These are phyloP conservation scores for Pagetopsis macropterus DNA, from an alignment of 2,797 vertebrate genomes.

Conservation along the genomic window DNA sequence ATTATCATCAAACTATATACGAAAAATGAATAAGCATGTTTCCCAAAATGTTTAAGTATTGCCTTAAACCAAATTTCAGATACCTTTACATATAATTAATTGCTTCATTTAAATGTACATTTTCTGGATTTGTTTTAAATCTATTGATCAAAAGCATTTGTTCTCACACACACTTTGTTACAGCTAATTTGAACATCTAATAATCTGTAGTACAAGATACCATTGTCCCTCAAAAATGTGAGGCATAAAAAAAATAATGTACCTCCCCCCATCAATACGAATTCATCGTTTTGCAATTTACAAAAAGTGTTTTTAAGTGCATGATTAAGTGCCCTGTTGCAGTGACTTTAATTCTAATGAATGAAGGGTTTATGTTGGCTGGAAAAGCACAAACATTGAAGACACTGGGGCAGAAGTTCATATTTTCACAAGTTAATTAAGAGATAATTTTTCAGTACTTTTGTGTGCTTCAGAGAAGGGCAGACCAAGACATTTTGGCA, in stretches of 20 bases:
- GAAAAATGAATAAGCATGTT: not conserved
- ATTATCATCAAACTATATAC: not conserved
- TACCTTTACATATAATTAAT: conserved; percentile 11
- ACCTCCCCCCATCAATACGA: conserved; percentile 6
- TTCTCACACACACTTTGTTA: conserved; percentile 23
- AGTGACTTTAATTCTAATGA: conserved; percentile 1
- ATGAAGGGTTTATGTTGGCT: conserved; percentile 26
- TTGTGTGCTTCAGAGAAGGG: conserved; percentile 8
- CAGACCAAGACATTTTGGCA: not conserved
- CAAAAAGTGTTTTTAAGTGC: conserved; percentile 1
- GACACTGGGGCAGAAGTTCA: conserved; percentile 15
- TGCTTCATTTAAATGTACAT: conserved; percentile 44
- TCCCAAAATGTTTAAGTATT: conserved; percentile 7
- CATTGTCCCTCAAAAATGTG: conserved; percentile 47
- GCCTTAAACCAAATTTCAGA: conserved; percentile 22
- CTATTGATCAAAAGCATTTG: conserved; percentile 44
- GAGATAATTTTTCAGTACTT: conserved; percentile 7
- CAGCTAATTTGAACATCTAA: too few relatives aligned
- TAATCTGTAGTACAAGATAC: not conserved
- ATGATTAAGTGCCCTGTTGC: not conserved
- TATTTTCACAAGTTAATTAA: conserved; percentile 10
- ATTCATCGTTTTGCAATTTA: conserved; percentile 15
- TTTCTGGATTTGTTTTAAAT: conserved; percentile 39
- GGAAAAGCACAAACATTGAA: conserved; percentile 46
- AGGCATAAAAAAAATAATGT: conserved; percentile 54